Percentiles rank a stretch among this genome's conserved stretches.
These are phyloP conservation scores for Emys orbicularis DNA, from an alignment of 2,797 vertebrate genomes.

Conservation along the genomic window DNA sequence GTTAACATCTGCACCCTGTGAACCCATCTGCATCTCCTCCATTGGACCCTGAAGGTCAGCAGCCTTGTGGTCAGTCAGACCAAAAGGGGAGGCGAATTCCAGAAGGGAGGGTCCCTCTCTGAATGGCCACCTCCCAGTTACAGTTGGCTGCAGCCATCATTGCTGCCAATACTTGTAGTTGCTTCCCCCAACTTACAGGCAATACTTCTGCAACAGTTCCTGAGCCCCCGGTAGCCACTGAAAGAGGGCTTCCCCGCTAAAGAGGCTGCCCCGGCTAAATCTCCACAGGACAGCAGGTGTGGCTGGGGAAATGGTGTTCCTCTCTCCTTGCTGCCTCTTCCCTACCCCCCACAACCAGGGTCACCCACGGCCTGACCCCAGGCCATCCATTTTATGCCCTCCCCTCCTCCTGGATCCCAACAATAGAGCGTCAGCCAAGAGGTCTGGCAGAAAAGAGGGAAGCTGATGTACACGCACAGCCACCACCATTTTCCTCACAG, in stretches of 20 bases:
- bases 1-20: neutral
- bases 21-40: neutral
- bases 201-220: neutral
- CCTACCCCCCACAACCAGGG: neutral
- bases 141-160: neutral
- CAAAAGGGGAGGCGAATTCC: neutral
- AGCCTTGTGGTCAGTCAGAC: neutral
- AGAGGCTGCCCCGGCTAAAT: neutral
- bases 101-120: neutral
- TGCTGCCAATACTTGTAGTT: fast-evolving
- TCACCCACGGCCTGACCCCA: neutral
- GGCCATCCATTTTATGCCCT: neutral
- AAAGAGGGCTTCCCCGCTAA: neutral
- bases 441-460: neutral
- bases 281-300: neutral
- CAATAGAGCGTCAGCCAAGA: neutral
- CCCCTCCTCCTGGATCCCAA: neutral
- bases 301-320: neutral
- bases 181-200: neutral
- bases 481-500: neutral
- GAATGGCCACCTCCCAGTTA: neutral
- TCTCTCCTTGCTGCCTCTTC: neutral
- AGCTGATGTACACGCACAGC: neutral
- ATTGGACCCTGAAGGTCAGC: neutral
- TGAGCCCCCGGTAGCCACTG: fast-evolving